Percentiles rank a stretch among this genome's conserved stretches.
Conservation (phyloP, 2,113 vertebrate species). For the Pterophyllum scalare region DNA sequence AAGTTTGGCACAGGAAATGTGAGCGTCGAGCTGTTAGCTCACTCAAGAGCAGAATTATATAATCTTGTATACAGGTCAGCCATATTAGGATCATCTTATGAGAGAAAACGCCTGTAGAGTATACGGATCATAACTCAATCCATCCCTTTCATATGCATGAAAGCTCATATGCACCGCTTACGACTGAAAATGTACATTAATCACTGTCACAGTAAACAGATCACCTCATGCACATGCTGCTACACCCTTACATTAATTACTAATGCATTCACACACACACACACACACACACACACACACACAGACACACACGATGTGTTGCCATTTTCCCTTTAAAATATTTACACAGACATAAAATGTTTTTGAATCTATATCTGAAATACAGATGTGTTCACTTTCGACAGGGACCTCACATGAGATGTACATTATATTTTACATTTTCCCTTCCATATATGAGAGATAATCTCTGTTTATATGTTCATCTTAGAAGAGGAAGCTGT, state of each 20-base stretch:
- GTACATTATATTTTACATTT: background rate
- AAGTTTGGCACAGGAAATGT: constrained; percentile 42
- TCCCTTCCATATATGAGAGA: background rate
- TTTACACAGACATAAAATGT: constrained; percentile 30
- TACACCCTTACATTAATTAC: constrained; percentile 32
- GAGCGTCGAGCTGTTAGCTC: constrained; percentile 33
- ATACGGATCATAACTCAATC: constrained; percentile 8
- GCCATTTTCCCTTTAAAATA: constrained; percentile 34
- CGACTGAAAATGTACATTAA: background rate
- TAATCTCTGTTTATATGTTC: background rate
- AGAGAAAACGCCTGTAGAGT: constrained; percentile 12
- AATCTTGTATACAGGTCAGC: constrained; percentile 64
- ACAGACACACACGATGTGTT: background rate
- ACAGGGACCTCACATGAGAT: background rate
- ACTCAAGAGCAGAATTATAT: constrained; percentile 54
- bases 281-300: background rate
- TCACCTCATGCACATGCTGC: background rate
- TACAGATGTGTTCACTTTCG: constrained; percentile 11
- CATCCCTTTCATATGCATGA: background rate
- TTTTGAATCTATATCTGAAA: background rate
- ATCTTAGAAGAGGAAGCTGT: background rate
- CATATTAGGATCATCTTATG: constrained; percentile 48
- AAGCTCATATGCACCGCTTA: background rate
- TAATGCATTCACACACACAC: background rate
- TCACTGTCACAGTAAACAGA: background rate